Evolutionary conservation across 2,888 invertebrate genomes (phyloP).

Genomic region (Cryptus armator): DNA sequence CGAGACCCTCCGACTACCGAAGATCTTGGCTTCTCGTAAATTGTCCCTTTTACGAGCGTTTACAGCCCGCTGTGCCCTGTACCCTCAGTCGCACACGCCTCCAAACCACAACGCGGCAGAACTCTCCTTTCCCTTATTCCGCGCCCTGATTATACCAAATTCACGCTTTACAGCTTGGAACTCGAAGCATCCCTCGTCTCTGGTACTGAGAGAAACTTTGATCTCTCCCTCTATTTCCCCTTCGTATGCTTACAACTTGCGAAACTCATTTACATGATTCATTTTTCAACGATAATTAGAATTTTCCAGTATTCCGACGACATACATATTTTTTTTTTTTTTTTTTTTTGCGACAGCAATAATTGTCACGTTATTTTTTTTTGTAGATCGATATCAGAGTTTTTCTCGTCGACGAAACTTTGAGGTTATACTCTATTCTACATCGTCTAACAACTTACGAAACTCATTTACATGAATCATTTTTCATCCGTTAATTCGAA

Average conservation of each 20-base stretch:
- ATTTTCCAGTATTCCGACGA: background rate
- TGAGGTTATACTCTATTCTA: no score
- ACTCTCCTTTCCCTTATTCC: constrained; percentile 20
- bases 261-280: constrained; percentile 11
- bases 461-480: no score
- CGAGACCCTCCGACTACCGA: constrained; percentile 4
- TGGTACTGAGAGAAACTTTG: background rate
- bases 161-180: constrained; percentile 17
- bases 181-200: background rate
- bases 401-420: no score
- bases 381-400: no score
- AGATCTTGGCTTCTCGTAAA: constrained; percentile 40
- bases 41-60: constrained; percentile 60
- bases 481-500: no score
- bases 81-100: background rate
- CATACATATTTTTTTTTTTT: background rate
- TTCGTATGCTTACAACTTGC: background rate
- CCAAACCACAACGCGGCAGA: constrained; percentile 1
- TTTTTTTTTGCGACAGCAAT: constrained; percentile 13
- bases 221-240: background rate
- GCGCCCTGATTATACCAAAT: constrained; percentile 19
- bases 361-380: constrained; percentile 3
- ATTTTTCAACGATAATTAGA: constrained; percentile 17
- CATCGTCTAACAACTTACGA: no score
- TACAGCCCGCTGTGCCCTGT: constrained; percentile 7